Conservation (phyloP, 2,797 vertebrate species). For the Carcharodon carcharias region DNA sequence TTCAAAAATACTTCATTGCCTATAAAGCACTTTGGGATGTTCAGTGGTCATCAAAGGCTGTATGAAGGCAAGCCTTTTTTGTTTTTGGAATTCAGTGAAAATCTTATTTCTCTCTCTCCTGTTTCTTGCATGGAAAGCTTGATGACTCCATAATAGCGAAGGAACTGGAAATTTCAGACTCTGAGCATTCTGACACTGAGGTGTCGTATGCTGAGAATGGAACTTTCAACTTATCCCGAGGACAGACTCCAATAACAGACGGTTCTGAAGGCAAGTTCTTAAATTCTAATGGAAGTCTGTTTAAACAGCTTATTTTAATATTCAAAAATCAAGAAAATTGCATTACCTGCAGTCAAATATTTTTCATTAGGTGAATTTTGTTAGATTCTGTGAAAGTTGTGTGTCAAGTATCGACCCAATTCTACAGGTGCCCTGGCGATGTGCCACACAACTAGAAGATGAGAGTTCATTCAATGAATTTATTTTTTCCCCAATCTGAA, state of each 20-base stretch:
- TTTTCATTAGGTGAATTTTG: neutral
- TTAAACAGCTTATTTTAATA: neutral
- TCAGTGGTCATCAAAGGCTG: neutral
- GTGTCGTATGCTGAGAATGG: conserved; percentile 92
- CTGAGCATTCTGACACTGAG: conserved; percentile 91
- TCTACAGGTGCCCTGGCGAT: neutral
- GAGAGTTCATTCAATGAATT: neutral
- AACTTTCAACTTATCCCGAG: conserved; percentile 90
- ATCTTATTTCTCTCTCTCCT: neutral
- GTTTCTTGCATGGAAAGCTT: conserved; percentile 62
- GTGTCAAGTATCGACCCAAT: neutral
- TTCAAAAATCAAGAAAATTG: neutral
- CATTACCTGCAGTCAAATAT: neutral
- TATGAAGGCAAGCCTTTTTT: neutral
- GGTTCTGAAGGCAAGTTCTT: conserved; percentile 76
- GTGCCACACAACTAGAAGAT: neutral
- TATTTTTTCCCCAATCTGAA: neutral
- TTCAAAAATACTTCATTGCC: neutral
- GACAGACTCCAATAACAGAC: conserved; percentile 91
- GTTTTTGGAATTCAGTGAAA: neutral
- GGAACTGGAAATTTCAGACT: conserved; percentile 85
- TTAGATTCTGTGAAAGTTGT: neutral
- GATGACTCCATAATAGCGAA: conserved; percentile 79
- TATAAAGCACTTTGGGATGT: neutral
- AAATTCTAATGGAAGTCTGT: neutral